A percentile compares a stretch with the other conserved stretches of the same genome.
Evolutionary conservation across 2,797 vertebrate species (phyloP).

Genomic region (Argentina silus): DNA sequence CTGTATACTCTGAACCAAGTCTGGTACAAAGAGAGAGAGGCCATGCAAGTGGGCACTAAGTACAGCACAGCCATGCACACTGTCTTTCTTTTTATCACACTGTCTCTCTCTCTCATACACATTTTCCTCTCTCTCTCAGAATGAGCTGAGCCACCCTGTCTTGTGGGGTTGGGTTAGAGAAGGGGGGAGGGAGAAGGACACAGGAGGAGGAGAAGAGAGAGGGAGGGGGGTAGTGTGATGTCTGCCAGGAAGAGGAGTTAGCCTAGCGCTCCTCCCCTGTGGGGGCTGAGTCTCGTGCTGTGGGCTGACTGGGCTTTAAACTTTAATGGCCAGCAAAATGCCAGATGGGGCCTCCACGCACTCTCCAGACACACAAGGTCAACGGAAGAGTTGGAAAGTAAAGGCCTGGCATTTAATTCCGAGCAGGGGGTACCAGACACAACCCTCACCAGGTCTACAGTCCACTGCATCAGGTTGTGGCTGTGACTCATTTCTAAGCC

Average conservation of each 20-base stretch:
- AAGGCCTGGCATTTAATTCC: conserved; percentile 43
- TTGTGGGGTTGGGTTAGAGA: conserved; percentile 40
- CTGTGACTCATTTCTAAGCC: background rate
- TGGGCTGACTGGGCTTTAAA: conserved; percentile 69
- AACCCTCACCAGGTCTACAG: background rate
- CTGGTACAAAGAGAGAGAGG: no score
- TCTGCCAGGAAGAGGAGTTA: conserved; percentile 61
- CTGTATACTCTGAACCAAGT: no score
- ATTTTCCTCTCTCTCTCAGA: background rate
- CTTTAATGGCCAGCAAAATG: conserved; percentile 73
- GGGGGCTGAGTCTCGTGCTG: conserved; percentile 55
- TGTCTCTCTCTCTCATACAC: background rate
- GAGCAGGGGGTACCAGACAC: background rate
- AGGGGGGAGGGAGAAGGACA: conserved; percentile 9
- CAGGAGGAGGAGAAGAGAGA: conserved; percentile 41
- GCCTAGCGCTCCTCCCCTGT: conserved; percentile 21
- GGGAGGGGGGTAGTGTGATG: conserved; percentile 38
- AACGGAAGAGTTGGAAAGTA: conserved; percentile 47
- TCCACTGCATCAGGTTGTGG: background rate
- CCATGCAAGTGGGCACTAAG: no score
- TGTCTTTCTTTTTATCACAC: no score
- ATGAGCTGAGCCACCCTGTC: conserved; percentile 34
- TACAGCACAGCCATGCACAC: no score
- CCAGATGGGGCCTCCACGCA: conserved; percentile 61
- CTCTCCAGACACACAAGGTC: conserved; percentile 61